These are phyloP conservation scores for Vidua chalybeata DNA, from an alignment of 2,113 vertebrate species.

Conservation along the genomic window DNA sequence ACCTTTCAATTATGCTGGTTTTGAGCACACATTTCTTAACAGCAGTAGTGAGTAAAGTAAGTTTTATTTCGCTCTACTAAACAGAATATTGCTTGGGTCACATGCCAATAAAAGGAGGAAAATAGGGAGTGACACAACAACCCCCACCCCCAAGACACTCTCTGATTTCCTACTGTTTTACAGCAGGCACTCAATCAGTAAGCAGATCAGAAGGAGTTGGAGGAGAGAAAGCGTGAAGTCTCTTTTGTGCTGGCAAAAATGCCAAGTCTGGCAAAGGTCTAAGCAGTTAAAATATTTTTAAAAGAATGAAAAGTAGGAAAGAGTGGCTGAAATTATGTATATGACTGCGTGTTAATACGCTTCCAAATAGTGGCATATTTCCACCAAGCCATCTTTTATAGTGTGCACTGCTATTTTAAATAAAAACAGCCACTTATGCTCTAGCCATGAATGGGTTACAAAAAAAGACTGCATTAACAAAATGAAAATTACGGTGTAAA, in stretches of 20 bases:
- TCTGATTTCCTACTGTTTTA: conserved; percentile 74
- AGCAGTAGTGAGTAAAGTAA: background rate
- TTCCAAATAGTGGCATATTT: conserved; percentile 62
- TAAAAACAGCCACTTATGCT: conserved; percentile 78
- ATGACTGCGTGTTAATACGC: conserved; percentile 50
- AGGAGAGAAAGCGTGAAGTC: conserved; percentile 60
- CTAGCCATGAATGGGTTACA: conserved; percentile 86
- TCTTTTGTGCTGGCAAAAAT: conserved; percentile 70
- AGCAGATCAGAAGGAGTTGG: conserved; percentile 68
- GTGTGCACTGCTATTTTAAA: conserved; percentile 71
- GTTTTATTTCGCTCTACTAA: conserved; percentile 63
- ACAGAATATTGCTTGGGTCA: conserved; percentile 63
- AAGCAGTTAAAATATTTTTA: conserved; percentile 79
- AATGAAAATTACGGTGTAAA: conserved; percentile 99
- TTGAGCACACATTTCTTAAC: conserved; percentile 1
- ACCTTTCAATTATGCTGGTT: background rate
- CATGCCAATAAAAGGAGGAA: conserved; percentile 66
- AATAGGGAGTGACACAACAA: conserved; percentile 36
- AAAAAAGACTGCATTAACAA: conserved; percentile 98
- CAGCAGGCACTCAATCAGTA: conserved; percentile 75
- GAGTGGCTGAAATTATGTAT: conserved; percentile 64
- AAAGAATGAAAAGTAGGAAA: conserved; percentile 69
- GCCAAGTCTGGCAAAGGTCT: conserved; percentile 73
- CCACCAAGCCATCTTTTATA: conserved; percentile 50
- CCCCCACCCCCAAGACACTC: conserved; percentile 64